These are phyloP conservation scores for Bombylius discolor DNA, from an alignment of 2,888 invertebrate species.

Conservation along the genomic window DNA sequence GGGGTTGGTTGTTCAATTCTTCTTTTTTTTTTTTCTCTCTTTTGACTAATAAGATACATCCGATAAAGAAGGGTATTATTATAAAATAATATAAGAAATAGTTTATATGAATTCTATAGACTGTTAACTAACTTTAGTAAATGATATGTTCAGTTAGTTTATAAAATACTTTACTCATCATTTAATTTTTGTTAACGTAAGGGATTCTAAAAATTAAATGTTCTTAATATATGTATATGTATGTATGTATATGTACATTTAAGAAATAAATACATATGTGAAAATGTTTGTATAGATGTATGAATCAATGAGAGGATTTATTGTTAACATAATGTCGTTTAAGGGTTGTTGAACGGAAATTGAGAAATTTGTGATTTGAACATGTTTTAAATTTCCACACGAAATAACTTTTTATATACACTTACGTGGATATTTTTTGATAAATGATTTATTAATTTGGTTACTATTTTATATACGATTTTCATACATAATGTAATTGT, in stretches of 20 bases:
- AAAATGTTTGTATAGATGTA: no score
- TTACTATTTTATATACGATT: not conserved
- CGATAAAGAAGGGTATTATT: constrained; percentile 3
- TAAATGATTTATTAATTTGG: constrained; percentile 18
- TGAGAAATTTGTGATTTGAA: constrained; percentile 20
- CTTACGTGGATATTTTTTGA: constrained; percentile 9
- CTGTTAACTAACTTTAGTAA: no score
- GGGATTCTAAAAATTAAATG: not conserved
- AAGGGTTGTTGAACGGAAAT: constrained; percentile 17
- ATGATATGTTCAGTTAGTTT: no score
- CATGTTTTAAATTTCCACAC: constrained; percentile 17
- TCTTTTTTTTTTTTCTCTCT: no score
- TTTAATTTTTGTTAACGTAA: constrained; percentile 9
- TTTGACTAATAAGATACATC: constrained; percentile 10
- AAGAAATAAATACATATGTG: no score
- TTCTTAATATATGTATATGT: not conserved
- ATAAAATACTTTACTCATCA: constrained; percentile 4
- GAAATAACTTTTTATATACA: constrained; percentile 7
- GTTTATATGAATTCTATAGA: no score
- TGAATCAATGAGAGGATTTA: no score
- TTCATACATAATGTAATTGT: not conserved
- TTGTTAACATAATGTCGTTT: not conserved
- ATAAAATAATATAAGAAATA: not conserved
- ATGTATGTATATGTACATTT: no score
- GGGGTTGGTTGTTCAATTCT: no score